Evolutionary conservation across 1,140 invertebrate species (phyloP).

Genomic region (Penaeus indicus): DNA sequence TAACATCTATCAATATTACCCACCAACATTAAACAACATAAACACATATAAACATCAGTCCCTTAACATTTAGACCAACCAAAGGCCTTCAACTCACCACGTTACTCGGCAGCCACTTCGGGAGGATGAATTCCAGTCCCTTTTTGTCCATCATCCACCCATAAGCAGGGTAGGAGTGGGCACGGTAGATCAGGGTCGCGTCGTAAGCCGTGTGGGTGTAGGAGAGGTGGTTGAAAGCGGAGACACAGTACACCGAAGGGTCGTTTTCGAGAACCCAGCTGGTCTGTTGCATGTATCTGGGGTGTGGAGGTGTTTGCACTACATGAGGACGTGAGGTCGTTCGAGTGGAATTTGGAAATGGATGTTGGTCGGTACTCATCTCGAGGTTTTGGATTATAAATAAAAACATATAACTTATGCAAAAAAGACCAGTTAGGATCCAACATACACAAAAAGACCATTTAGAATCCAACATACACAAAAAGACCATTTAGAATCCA

Average conservation of each 20-base stretch:
- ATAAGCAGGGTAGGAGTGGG: slow-evolving; percentile 41
- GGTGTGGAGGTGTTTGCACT: too few species aligned
- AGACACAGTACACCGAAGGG: slow-evolving; percentile 43
- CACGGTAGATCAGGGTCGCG: slow-evolving; percentile 26
- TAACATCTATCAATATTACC: too few species aligned
- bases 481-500: too few species aligned
- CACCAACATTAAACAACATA: too few species aligned
- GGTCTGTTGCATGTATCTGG: slow-evolving; percentile 52
- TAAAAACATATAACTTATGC: too few species aligned
- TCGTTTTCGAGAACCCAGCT: slow-evolving; percentile 30
- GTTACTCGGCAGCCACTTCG: slow-evolving; percentile 56
- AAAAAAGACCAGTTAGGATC: too few species aligned
- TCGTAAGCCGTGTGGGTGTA: slow-evolving; percentile 49
- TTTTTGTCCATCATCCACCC: slow-evolving; percentile 53
- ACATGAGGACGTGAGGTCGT: neutral
- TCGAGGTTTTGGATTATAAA: too few species aligned
- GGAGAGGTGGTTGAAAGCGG: slow-evolving; percentile 55
- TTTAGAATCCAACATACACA: too few species aligned
- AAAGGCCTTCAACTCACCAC: slow-evolving; percentile 25
- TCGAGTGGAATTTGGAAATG: neutral
- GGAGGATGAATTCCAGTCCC: slow-evolving; percentile 33
- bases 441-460: too few species aligned
- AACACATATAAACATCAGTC: too few species aligned
- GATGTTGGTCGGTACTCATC: too few species aligned
- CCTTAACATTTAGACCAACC: too few species aligned